These are phyloP conservation scores for Muscicapa adusta DNA, from an alignment of 2,113 vertebrate species.

Conservation along the genomic window DNA sequence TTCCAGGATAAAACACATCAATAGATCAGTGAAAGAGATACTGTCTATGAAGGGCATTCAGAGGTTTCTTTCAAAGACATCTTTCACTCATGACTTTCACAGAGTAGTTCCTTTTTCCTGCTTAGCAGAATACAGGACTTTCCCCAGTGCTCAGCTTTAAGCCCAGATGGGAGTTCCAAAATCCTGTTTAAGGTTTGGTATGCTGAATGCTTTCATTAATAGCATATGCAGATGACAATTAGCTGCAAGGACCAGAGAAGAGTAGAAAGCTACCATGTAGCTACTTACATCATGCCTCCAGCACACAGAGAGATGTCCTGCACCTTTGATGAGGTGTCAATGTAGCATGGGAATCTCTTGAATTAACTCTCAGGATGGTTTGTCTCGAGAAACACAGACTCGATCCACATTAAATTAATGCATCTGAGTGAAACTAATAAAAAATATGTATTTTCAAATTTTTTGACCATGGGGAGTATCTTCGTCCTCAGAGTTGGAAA, in stretches of 20 bases:
- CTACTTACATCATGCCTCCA: neutral
- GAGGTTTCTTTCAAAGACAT: neutral
- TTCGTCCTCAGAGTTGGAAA: neutral
- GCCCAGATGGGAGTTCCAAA: neutral
- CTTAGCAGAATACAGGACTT: neutral
- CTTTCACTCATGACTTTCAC: neutral
- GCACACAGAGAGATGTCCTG: neutral
- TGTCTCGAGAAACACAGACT: neutral
- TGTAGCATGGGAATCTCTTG: neutral
- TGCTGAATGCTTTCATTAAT: neutral
- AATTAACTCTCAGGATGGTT: neutral
- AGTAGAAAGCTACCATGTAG: neutral
- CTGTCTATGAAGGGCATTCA: neutral
- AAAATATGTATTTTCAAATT: fast-evolving
- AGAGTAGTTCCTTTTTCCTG: neutral
- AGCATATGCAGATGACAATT: neutral
- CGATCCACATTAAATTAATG: fast-evolving
- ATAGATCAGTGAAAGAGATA: neutral
- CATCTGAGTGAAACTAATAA: neutral
- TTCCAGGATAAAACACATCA: neutral
- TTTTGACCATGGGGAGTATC: neutral
- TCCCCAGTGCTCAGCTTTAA: neutral
- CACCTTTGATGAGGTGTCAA: neutral
- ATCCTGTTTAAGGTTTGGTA: neutral
- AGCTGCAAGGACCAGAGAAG: neutral